phyloP scores from a whole-genome alignment of 2,113 vertebrate genomes.

The Geococcyx californianus region DNA sequence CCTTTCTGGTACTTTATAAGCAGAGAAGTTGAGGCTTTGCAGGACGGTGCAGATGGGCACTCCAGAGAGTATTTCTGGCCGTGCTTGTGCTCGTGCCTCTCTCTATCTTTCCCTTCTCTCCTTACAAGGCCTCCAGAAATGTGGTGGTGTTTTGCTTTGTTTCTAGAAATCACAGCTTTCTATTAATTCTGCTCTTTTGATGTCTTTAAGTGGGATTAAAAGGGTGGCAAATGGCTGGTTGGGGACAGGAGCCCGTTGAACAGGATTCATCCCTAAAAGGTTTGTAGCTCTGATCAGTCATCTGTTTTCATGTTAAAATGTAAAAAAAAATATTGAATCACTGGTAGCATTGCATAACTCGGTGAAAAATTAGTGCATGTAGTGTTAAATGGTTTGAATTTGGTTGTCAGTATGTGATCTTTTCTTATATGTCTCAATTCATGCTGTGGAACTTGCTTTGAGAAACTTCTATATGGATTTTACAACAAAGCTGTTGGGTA shows the following conservation, averaged over 20 bases:
- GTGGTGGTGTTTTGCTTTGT: not conserved
- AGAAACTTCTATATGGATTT: not conserved
- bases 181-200: not conserved
- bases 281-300: not conserved
- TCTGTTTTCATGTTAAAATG: not conserved
- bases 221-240: not conserved
- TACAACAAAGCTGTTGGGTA: not conserved
- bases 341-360: not conserved
- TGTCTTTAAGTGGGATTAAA: not conserved
- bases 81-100: not conserved
- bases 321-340: not conserved
- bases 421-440: not conserved
- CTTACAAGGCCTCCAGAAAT: not conserved
- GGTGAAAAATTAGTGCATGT: not conserved
- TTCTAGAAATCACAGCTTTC: not conserved
- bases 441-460: not conserved
- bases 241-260: not conserved
- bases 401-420: not conserved
- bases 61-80: not conserved
- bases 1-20: not conserved
- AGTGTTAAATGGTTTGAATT: not conserved
- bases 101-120: not conserved
- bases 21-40: not conserved
- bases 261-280: not conserved
- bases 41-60: fast-evolving